Percentiles rank a stretch among this genome's conserved stretches.
Evolutionary conservation across 2,113 vertebrate species (phyloP).

Genomic region (Colossoma macropomum): DNA sequence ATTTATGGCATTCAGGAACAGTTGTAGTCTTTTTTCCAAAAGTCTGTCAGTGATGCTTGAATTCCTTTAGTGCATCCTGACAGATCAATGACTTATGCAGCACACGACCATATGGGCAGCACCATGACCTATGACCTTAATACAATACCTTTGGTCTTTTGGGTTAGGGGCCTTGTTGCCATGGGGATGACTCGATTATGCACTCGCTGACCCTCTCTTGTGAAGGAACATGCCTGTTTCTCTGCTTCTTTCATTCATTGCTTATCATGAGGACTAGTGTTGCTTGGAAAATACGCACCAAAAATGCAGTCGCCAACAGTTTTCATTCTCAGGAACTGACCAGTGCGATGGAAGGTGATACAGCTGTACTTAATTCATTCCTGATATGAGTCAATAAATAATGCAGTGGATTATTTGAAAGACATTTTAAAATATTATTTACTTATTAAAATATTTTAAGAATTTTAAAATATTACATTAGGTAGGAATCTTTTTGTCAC

Average conservation of each 20-base stretch:
- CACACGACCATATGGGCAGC: constrained; percentile 62
- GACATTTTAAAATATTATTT: no score
- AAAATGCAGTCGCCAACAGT: neutral
- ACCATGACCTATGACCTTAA: constrained; percentile 50
- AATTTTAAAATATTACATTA: no score
- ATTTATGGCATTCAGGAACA: constrained; percentile 50
- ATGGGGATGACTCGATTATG: constrained; percentile 49
- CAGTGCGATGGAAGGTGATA: neutral
- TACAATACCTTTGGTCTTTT: constrained; percentile 48
- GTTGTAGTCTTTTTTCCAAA: constrained; percentile 54
- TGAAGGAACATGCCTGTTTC: constrained; percentile 42
- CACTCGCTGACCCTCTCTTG: constrained; percentile 45
- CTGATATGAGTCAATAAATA: neutral
- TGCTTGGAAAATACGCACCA: constrained; percentile 30
- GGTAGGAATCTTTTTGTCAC: no score
- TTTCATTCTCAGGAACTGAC: neutral
- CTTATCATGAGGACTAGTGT: constrained; percentile 30
- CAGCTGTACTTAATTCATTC: no score
- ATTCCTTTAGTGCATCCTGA: constrained; percentile 58
- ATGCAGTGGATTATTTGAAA: neutral
- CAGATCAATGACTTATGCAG: constrained; percentile 60
- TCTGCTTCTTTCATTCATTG: constrained; percentile 29
- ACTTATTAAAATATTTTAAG: no score
- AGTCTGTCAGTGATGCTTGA: constrained; percentile 51
- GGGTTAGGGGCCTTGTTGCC: constrained; percentile 53